Evolutionary conservation across 2,888 invertebrate genomes (phyloP).

Genomic region (Physocephala rufipes): DNA sequence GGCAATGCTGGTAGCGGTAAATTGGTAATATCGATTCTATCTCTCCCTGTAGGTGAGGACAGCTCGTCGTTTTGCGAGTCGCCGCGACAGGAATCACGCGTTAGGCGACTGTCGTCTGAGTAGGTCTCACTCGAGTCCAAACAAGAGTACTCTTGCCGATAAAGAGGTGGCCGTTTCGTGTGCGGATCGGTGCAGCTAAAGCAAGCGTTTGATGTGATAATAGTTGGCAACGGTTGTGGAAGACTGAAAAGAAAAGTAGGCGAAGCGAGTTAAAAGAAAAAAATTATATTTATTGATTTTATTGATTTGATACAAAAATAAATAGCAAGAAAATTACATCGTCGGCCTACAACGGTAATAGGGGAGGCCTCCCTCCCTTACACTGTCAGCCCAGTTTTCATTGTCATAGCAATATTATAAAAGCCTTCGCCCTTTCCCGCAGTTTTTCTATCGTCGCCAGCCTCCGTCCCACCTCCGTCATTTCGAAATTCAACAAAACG

Average conservation of each 20-base stretch:
- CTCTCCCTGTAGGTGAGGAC: conserved; percentile 59
- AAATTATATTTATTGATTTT: not conserved
- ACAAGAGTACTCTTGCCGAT: conserved; percentile 57
- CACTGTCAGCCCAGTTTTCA: no score
- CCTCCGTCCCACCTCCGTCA: no score
- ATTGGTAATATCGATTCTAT: conserved; percentile 64
- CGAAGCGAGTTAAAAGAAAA: not conserved
- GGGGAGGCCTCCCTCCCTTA: no score
- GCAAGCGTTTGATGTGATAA: not conserved
- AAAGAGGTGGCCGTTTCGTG: conserved; percentile 46
- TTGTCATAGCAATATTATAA: no score
- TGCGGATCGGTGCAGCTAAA: conserved; percentile 7
- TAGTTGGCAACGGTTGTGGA: not conserved
- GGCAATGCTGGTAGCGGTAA: conserved; percentile 64
- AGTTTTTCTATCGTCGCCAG: no score
- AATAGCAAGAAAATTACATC: no score
- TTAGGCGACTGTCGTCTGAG: conserved; percentile 62
- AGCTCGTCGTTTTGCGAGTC: conserved; percentile 63
- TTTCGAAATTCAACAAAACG: conserved; percentile 9
- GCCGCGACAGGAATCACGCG: conserved; percentile 59
- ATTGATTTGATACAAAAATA: no score
- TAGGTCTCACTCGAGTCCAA: conserved; percentile 63
- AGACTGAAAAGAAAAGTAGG: not conserved
- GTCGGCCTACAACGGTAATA: no score
- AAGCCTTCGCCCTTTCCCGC: no score